Evolutionary conservation across 2,888 invertebrate genomes (phyloP).

Genomic region (Euzophera pinguis): DNA sequence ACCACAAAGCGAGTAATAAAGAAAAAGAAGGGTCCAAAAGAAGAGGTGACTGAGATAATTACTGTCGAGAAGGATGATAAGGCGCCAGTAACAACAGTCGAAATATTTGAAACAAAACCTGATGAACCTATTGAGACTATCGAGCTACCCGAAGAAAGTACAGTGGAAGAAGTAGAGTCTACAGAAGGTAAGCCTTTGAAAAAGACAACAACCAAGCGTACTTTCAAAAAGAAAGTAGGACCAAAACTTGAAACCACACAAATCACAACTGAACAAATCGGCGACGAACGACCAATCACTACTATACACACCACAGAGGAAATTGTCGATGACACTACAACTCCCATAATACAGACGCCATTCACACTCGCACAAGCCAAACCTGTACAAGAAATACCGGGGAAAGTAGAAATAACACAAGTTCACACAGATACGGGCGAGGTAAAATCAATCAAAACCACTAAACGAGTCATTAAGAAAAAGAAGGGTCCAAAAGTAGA

Average conservation of each 20-base stretch:
- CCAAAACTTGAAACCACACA: constrained; percentile 39
- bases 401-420: constrained; percentile 19
- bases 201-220: constrained; percentile 28
- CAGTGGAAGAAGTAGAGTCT: constrained; percentile 27
- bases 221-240: constrained; percentile 29
- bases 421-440: constrained; percentile 32
- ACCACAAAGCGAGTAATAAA: background rate
- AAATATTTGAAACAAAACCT: background rate
- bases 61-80: background rate
- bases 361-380: constrained; percentile 27
- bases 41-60: background rate
- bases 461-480: constrained; percentile 64
- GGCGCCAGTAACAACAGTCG: background rate
- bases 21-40: background rate
- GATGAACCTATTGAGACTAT: background rate
- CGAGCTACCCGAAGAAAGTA: background rate
- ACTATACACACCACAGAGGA: constrained; percentile 50
- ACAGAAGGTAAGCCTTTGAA: constrained; percentile 34
- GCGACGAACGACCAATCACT: constrained; percentile 58
- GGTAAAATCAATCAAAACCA: constrained; percentile 49
- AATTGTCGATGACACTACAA: constrained; percentile 32
- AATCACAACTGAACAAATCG: constrained; percentile 55
- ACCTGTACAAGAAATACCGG: constrained; percentile 24
- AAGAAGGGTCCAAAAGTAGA: constrained; percentile 58
- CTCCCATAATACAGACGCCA: constrained; percentile 20